Base-by-base conservation (phyloP, 2,888 invertebrate species). In the Galerucella nymphaeae region DNA sequence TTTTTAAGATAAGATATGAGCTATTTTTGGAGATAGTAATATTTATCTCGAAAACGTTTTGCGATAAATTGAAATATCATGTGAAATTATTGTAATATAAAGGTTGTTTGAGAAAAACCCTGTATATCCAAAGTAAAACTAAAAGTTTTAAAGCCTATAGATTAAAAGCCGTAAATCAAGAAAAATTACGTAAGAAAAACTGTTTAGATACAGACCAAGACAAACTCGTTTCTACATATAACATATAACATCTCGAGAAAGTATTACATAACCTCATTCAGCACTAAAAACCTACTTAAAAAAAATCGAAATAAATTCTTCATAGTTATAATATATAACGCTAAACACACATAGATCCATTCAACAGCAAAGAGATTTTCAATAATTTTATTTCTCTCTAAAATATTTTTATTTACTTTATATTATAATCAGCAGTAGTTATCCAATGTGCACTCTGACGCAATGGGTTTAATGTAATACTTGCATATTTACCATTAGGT, bases 221-320 rank as follows among this genome's bases (percentile, higher is more conserved):
- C 23, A 59, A 59, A n/a, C n/a, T n/a, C n/a, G n/a, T n/a, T n/a
- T n/a, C 10, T 9, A 23, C 10, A n/a, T 38, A n/a, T 62, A 41
- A 66, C 66, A 63, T 74, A 74, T 75, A 75, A 75, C 70, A 72
- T 73, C 71, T 75, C 74, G 73, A 61, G 76, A 76, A 74, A 76
- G 74, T 72, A 71, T 72, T 70, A 70, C 67, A 68, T 63, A 70
- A 70, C 63, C 48, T 38, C 11, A 10, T 59, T 59, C 48, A 55
- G 48, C 67, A 71, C 64, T 64, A 55, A 61, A 76, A 65, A 74
- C 74, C 76, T 74, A 76, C 76, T 76, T 76, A 63, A 68, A 74
- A 72, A 74, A 70, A 67, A 62, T 72, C 72, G 30, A 73, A 73
- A 55, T 20, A 20, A 59, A 38, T 30, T 59, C 59, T 30, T 59